Evolutionary conservation across 2,113 vertebrate genomes (phyloP).

Genomic region (Tachysurus fulvidraco): DNA sequence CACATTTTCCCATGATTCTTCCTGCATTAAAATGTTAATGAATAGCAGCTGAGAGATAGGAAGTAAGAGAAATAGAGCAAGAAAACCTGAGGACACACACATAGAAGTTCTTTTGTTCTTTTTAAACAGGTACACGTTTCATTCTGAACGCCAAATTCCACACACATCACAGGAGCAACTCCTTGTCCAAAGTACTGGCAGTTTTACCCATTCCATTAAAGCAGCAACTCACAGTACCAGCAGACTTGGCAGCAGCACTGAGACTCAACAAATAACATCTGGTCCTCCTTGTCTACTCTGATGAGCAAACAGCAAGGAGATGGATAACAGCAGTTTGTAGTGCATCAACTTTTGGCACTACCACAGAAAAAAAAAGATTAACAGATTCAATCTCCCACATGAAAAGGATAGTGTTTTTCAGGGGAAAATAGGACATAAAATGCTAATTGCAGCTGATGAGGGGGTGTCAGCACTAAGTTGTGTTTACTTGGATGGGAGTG

Average conservation of each 20-base stretch:
- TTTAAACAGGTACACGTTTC: constrained; percentile 63
- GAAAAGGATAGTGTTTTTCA: constrained; percentile 48
- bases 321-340: constrained; percentile 62
- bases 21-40: constrained; percentile 4
- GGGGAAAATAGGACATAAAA: constrained; percentile 48
- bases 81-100: constrained; percentile 39
- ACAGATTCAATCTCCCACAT: constrained; percentile 61
- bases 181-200: constrained; percentile 56
- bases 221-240: constrained; percentile 62
- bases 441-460: constrained; percentile 53
- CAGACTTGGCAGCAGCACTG: constrained; percentile 58
- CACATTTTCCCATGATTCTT: neutral
- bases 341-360: constrained; percentile 66
- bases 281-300: constrained; percentile 63
- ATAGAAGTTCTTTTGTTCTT: constrained; percentile 49
- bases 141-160: constrained; percentile 53
- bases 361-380: constrained; percentile 57
- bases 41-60: neutral
- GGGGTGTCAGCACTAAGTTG: constrained; percentile 48
- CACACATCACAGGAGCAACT: constrained; percentile 59
- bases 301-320: constrained; percentile 61
- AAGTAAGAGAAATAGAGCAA: neutral
- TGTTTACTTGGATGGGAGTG: constrained; percentile 44
- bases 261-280: constrained; percentile 70
- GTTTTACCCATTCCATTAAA: constrained; percentile 67